phyloP scores from a whole-genome alignment of 2,113 vertebrate genomes.

The Salvelinus sp. region DNA sequence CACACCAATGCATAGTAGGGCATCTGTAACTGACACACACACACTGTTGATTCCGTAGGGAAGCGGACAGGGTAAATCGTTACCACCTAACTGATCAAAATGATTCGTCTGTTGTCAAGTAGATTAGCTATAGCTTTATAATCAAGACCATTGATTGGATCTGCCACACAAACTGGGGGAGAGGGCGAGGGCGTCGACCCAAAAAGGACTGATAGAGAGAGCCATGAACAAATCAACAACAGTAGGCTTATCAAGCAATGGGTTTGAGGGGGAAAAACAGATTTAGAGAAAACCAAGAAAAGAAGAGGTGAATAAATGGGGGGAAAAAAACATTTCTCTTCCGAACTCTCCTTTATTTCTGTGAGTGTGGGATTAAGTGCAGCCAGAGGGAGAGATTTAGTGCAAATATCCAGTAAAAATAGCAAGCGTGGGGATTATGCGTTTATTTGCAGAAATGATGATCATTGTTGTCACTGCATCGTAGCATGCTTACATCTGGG shows the following conservation, averaged over 20 bases:
- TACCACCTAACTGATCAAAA: background rate
- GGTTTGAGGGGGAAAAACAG: no score
- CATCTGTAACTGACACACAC: background rate
- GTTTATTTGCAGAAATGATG: slow-evolving; percentile 41
- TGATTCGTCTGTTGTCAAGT: slow-evolving; percentile 37
- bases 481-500: slow-evolving; percentile 41
- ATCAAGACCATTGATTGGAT: slow-evolving; percentile 9
- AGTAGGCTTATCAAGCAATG: no score
- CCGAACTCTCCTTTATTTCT: slow-evolving; percentile 35
- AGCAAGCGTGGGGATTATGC: slow-evolving; percentile 53
- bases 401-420: slow-evolving; percentile 43
- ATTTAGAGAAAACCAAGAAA: background rate
- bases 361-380: slow-evolving; percentile 59
- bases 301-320: background rate
- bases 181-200: background rate
- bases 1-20: no score
- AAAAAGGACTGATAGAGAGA: background rate
- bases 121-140: slow-evolving; percentile 40
- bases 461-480: slow-evolving; percentile 16
- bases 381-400: slow-evolving; percentile 43
- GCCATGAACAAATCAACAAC: no score
- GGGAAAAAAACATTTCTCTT: background rate
- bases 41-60: slow-evolving; percentile 32
- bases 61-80: slow-evolving; percentile 5
- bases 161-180: slow-evolving; percentile 8